Percentiles rank a stretch among this genome's conserved stretches.
Conservation (phyloP, 1,140 invertebrate genomes). For the Conopomorpha cramerella region DNA sequence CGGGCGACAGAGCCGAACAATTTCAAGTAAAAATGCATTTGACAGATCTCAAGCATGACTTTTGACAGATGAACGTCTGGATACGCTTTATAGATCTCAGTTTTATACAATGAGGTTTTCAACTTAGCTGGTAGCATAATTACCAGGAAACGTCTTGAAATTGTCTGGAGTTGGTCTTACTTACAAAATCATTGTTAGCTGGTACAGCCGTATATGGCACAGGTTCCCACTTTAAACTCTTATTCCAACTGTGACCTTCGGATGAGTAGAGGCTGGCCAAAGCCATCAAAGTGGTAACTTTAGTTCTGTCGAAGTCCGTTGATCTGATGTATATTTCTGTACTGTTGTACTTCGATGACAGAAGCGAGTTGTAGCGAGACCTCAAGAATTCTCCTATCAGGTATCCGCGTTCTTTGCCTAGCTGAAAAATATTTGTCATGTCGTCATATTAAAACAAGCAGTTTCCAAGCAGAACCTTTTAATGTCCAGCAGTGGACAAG, state of each 20-base stretch:
- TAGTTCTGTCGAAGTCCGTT: conserved; percentile 13
- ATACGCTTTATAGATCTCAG: too few relatives aligned
- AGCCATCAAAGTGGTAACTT: conserved; percentile 12
- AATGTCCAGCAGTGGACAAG: too few relatives aligned
- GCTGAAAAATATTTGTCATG: too few relatives aligned
- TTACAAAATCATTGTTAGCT: conserved; percentile 15
- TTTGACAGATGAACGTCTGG: too few relatives aligned
- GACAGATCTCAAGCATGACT: too few relatives aligned
- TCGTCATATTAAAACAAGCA: too few relatives aligned
- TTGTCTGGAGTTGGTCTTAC: too few relatives aligned
- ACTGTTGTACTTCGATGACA: conserved; percentile 10
- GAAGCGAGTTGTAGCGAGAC: conserved; percentile 7
- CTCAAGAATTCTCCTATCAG: conserved; percentile 9
- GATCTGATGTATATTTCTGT: conserved; percentile 15
- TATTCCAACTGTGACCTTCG: conserved; percentile 5
- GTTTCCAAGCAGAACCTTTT: neutral
- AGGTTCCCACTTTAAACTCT: conserved; percentile 9
- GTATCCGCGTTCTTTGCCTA: conserved; percentile 9
- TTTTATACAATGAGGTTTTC: too few relatives aligned
- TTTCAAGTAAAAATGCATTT: too few relatives aligned
- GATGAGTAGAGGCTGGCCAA: conserved; percentile 12
- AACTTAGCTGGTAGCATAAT: too few relatives aligned
- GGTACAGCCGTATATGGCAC: conserved; percentile 15
- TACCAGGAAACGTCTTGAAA: too few relatives aligned
- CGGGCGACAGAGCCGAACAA: too few relatives aligned